Evolutionary conservation across 2,888 invertebrate species (phyloP), one percentile per base, ranked within the genome.

Genomic region (Hanleya hanleyi): DNA sequence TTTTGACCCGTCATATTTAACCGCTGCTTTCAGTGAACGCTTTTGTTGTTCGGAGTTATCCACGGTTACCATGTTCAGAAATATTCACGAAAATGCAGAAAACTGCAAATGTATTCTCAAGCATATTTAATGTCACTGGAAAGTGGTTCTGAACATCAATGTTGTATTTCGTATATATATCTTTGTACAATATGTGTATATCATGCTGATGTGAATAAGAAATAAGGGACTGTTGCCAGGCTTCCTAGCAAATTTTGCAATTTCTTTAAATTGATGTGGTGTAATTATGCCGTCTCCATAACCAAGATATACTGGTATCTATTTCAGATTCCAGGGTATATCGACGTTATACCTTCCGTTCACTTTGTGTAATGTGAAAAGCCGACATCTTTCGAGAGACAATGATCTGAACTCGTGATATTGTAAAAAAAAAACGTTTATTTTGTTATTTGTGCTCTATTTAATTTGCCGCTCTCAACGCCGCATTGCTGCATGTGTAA

Each of bases 331-430:
- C 57, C 57, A 57, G 57, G 32, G 57, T 57, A 29, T 29, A 57
- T 29, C 22, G 57, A 22, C 57, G 57, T 26, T 57, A 57, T 15
- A 57, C 29, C 57, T 15, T 26, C 57, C 57, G 22, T 57, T 57
- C 29, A 57, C 57, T 57, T 57, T 57, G 57, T 57, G 57, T 57
- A 57, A 57, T 29, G 57, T 57, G 57, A 57, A 47, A 47, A 57
- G 57, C 57, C 57, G 57, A 32, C 57, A 57, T 57, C 57, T 57
- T 57, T 57, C 57, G 57, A 57, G 57, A 57, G 57, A 57, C 57
- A 29, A 57, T 57, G 57, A 57, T 32, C 57, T 57, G 57, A 57
- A 57, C 26, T 57, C 57, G 57, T 57, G 57, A 57, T 57, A 57
- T 57, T 57, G 57, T 57, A 57, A 29, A 57, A n/a, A n/a, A n/a